Conservation (phyloP, 2,888 invertebrate species). For the Phoronis australis region DNA sequence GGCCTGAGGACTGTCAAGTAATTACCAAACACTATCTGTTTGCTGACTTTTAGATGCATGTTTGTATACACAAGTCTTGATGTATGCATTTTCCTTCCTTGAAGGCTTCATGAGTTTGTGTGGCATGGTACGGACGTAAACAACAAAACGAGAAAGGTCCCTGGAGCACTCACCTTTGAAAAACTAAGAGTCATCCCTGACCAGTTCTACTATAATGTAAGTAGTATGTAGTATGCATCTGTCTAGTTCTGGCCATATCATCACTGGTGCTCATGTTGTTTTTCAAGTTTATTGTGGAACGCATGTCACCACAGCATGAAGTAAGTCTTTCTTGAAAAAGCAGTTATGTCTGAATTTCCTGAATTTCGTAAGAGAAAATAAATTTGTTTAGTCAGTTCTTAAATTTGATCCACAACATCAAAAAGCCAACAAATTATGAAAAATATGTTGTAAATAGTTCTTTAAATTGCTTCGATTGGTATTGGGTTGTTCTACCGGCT, state of each 20-base stretch:
- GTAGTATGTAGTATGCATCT: slow-evolving; percentile 12
- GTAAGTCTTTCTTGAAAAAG: background rate
- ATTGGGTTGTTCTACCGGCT: background rate
- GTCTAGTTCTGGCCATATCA: background rate
- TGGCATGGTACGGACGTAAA: slow-evolving; percentile 47
- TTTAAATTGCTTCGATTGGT: background rate
- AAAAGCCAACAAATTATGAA: too few species aligned
- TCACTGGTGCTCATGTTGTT: background rate
- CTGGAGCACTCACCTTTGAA: slow-evolving; percentile 28
- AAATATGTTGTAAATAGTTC: background rate
- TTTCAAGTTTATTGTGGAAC: background rate
- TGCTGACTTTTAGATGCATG: too few species aligned
- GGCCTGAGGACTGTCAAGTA: too few species aligned
- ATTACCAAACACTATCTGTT: too few species aligned
- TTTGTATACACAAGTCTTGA: too few species aligned
- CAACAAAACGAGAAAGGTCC: slow-evolving; percentile 36
- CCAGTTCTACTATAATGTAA: slow-evolving; percentile 49
- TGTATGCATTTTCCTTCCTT: slow-evolving; percentile 2
- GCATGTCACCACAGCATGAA: too few species aligned
- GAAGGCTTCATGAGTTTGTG: slow-evolving; percentile 42
- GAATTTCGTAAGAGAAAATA: too few species aligned
- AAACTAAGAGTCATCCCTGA: slow-evolving; percentile 43
- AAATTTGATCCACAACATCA: too few species aligned
- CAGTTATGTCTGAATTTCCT: too few species aligned
- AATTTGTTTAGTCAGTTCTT: too few species aligned